phyloP scores from a whole-genome alignment of 2,797 vertebrate species.

The Chelon auratus region DNA sequence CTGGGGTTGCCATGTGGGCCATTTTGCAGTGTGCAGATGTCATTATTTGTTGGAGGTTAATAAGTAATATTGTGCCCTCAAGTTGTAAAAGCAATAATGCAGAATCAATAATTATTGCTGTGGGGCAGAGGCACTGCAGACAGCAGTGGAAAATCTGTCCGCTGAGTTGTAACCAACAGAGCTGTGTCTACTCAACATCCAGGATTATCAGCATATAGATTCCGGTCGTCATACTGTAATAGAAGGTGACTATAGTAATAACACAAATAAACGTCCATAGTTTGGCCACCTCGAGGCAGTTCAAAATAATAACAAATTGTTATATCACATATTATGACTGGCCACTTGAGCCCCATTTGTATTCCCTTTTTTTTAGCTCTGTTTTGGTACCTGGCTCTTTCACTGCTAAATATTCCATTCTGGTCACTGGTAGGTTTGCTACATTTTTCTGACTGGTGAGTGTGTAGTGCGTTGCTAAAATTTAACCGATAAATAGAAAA shows the following conservation, averaged over 20 bases:
- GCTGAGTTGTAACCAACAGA: slow-evolving; percentile 10
- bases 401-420: background rate
- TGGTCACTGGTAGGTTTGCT: background rate
- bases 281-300: too few relatives aligned
- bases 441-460: background rate
- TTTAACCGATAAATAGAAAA: too few relatives aligned
- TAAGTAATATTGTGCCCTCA: slow-evolving; percentile 47
- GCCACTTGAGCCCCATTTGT: background rate
- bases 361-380: background rate
- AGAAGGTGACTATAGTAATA: too few relatives aligned
- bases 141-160: slow-evolving; percentile 40
- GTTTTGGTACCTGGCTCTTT: background rate
- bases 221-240: background rate
- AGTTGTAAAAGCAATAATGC: slow-evolving; percentile 35
- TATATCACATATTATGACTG: too few relatives aligned
- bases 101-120: slow-evolving; percentile 61
- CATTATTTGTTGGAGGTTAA: slow-evolving; percentile 55
- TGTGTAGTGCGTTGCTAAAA: background rate
- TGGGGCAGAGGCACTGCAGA: slow-evolving; percentile 26
- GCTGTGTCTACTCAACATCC: slow-evolving; percentile 22
- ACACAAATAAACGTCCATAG: too few relatives aligned
- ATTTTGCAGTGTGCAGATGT: slow-evolving; percentile 32
- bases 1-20: slow-evolving; percentile 50
- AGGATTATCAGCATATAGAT: background rate
- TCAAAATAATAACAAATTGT: too few relatives aligned